phyloP scores from a whole-genome alignment of 2,888 invertebrate species.

The Hymenopus coronatus region DNA sequence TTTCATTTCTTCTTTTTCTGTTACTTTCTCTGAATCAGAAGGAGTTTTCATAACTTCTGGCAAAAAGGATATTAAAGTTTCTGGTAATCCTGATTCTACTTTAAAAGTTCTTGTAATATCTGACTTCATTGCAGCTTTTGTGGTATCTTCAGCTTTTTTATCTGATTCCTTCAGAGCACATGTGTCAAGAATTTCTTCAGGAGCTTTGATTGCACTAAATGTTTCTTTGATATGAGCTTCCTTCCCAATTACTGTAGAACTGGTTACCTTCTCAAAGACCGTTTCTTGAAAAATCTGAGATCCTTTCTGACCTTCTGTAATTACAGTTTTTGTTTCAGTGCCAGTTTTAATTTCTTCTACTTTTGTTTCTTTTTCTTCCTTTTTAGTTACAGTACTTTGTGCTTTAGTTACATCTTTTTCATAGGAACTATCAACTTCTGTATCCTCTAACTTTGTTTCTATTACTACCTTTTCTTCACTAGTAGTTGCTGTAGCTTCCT shows the following conservation, averaged over 20 bases:
- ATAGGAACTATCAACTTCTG: constrained; percentile 36
- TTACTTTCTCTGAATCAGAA: background rate
- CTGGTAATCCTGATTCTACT: background rate
- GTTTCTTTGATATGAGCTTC: constrained; percentile 32
- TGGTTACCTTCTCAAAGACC: constrained; percentile 35
- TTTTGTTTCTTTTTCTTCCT: constrained; percentile 37
- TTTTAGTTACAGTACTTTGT: constrained; percentile 42
- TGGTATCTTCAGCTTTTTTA: constrained; percentile 33
- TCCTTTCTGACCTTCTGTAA: constrained; percentile 48
- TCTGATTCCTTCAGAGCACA: constrained; percentile 31
- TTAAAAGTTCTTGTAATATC: constrained; percentile 26
- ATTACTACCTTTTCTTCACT: constrained; percentile 39
- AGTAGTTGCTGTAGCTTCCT: constrained; percentile 28
- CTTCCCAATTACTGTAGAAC: constrained; percentile 34
- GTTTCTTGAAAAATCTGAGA: constrained; percentile 45
- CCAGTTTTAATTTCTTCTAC: constrained; percentile 34
- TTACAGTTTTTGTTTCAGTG: constrained; percentile 48
- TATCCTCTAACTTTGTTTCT: constrained; percentile 41
- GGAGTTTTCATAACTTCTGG: constrained; percentile 23
- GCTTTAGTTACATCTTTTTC: constrained; percentile 40
- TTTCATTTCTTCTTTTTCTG: constrained; percentile 42
- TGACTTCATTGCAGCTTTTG: constrained; percentile 29
- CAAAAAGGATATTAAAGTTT: constrained; percentile 6
- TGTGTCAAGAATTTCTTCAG: constrained; percentile 36
- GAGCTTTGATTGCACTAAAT: constrained; percentile 33